Evolutionary conservation across 2,113 vertebrate species (phyloP), one percentile per base, ranked within the genome.

Genomic region (Oncorhynchus tshawytscha): DNA sequence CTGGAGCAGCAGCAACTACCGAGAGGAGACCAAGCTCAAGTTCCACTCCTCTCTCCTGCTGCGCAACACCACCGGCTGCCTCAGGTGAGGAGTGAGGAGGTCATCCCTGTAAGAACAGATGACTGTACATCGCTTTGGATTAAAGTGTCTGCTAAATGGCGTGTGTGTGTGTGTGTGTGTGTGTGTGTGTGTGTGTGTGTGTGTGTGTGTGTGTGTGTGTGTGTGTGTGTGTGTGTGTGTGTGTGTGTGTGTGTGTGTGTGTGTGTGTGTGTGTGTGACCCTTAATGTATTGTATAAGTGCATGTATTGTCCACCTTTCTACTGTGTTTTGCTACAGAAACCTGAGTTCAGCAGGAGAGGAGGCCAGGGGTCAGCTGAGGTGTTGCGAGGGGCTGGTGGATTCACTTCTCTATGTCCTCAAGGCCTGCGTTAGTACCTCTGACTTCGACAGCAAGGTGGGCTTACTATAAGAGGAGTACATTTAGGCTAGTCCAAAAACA

Each of bases 361-460:
- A 99, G 78, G 96, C 97, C 0, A 92, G 97, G 62, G 97, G 96
- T 84, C 96, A 99, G 88, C 96, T 99, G 95, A 92, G 97, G 22
- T 93, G 94, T 70, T 99, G 97, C 0, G 97, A 99, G 31, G 97
- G 97, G 18, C 92, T 99, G 84, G 95, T 99, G 0, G 97, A 99
- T 88, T 98, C 97, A 0, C 92, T 99, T 84, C 92, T 99, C 5
- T 95, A 98, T 1, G 94, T 99, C 87, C 98, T 99, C 89, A 96
- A 96, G 87, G 96, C 96, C 0, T 99, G 97, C 29, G 95, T 98
- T 90, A 97, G 95, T 92, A 97, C 96, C 1, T 96, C 97, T 0
- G 97, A 99, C 82, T 99, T 96, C 0, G 97, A 99, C 92, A 99
- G 97, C 96, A 99, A 99, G 97, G 97, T 97, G 81, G 51, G 91